These are phyloP conservation scores for Drosophila borborema DNA, from an alignment of 2,888 invertebrate species.

Conservation along the genomic window DNA sequence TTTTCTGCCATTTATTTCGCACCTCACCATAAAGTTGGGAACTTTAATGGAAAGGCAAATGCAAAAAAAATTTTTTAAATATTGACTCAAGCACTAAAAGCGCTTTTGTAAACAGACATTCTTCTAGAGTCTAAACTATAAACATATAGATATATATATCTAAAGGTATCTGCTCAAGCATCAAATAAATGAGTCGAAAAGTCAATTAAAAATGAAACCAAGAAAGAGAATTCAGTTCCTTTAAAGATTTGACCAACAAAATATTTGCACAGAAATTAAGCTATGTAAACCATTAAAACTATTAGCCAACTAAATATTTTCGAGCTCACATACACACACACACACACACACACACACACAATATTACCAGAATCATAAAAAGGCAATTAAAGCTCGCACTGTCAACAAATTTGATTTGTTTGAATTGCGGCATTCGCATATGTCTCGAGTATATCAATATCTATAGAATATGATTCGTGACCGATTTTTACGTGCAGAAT, in stretches of 20 bases:
- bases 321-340: slow-evolving; percentile 1
- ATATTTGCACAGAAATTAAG: slow-evolving; percentile 73
- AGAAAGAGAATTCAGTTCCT: slow-evolving; percentile 30
- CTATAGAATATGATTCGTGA: slow-evolving; percentile 49
- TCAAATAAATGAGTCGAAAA: slow-evolving; percentile 39
- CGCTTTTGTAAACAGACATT: slow-evolving; percentile 54
- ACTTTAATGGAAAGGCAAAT: slow-evolving; percentile 61
- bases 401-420: slow-evolving; percentile 76
- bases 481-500: slow-evolving; percentile 64
- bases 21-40: slow-evolving; percentile 72
- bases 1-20: slow-evolving; percentile 64
- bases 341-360: slow-evolving; percentile 1
- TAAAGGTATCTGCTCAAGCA: slow-evolving; percentile 11
- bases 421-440: slow-evolving; percentile 63
- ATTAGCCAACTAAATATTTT: slow-evolving; percentile 41
- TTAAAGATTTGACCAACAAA: slow-evolving; percentile 42
- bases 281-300: slow-evolving; percentile 59
- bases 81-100: slow-evolving; percentile 63
- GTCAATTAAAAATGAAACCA: slow-evolving; percentile 57
- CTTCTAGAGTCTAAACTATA: slow-evolving; percentile 32
- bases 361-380: slow-evolving; percentile 40
- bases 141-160: background rate
- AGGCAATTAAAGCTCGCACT: slow-evolving; percentile 58
- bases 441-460: slow-evolving; percentile 43
- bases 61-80: slow-evolving; percentile 49